phyloP scores from a whole-genome alignment of 2,797 vertebrate species.

The Pseudotriccus pelzelni region DNA sequence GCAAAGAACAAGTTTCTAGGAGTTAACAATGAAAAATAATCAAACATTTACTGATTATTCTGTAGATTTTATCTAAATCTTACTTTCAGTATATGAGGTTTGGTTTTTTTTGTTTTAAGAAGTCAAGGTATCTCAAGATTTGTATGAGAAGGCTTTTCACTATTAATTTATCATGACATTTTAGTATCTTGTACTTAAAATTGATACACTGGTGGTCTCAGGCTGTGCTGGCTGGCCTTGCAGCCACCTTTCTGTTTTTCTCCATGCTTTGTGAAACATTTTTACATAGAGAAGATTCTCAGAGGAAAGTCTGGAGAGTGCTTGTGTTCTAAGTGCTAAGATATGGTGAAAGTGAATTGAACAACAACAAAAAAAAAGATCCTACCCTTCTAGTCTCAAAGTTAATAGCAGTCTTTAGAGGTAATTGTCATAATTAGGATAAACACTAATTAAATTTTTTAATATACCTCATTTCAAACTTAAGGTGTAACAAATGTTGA shows the following conservation, averaged over 20 bases:
- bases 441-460: background rate
- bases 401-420: background rate
- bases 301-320: background rate
- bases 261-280: background rate
- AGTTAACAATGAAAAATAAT: background rate
- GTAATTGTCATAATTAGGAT: background rate
- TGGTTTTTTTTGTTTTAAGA: background rate
- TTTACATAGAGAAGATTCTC: background rate
- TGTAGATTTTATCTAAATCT: background rate
- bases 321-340: background rate
- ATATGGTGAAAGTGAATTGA: background rate
- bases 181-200: background rate
- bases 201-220: accelerated
- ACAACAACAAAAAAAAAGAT: background rate
- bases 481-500: background rate
- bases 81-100: background rate
- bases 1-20: background rate
- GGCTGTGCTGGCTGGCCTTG: background rate
- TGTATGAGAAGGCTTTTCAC: background rate
- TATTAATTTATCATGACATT: background rate
- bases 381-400: background rate
- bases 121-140: background rate
- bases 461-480: background rate
- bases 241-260: background rate
- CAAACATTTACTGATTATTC: background rate